A percentile compares a stretch with the other conserved stretches of the same genome.
phyloP scores from a whole-genome alignment of 35 echinoderm and acorn worm genomes.

The Amphiura filiformis region DNA sequence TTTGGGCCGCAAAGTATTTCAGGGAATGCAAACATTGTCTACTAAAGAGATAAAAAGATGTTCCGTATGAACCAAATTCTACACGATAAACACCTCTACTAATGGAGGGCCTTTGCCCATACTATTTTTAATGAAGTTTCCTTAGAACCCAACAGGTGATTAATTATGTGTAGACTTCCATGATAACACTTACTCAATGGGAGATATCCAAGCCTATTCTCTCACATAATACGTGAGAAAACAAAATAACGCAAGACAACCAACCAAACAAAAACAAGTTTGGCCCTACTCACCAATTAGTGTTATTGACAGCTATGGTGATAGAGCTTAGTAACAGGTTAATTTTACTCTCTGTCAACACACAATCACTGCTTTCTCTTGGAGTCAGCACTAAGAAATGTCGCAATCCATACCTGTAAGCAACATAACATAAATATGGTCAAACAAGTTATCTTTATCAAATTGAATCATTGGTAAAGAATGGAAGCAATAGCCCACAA shows the following conservation, averaged over 20 bases:
- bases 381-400: constrained; percentile 93
- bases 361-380: constrained; percentile 67
- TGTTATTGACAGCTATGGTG: constrained; percentile 96
- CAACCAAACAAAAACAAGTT: neutral
- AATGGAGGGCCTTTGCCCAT: too few relatives aligned
- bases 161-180: too few relatives aligned
- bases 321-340: constrained; percentile 86
- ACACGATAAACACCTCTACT: too few relatives aligned
- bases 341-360: constrained; percentile 84
- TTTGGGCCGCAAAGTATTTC: too few relatives aligned
- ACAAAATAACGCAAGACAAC: neutral
- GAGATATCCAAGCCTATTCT: too few relatives aligned
- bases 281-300: constrained; percentile 62
- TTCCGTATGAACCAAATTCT: too few relatives aligned
- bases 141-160: too few relatives aligned
- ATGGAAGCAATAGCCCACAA: neutral
- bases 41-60: too few relatives aligned
- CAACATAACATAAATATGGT: neutral
- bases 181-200: too few relatives aligned
- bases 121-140: too few relatives aligned
- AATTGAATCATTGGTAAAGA: neutral
- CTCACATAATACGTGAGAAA: too few relatives aligned
- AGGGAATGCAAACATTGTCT: too few relatives aligned
- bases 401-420: constrained; percentile 78
- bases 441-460: neutral